phyloP scores from a whole-genome alignment of 2,888 invertebrate genomes.

The Sceliomorpha sp. region DNA sequence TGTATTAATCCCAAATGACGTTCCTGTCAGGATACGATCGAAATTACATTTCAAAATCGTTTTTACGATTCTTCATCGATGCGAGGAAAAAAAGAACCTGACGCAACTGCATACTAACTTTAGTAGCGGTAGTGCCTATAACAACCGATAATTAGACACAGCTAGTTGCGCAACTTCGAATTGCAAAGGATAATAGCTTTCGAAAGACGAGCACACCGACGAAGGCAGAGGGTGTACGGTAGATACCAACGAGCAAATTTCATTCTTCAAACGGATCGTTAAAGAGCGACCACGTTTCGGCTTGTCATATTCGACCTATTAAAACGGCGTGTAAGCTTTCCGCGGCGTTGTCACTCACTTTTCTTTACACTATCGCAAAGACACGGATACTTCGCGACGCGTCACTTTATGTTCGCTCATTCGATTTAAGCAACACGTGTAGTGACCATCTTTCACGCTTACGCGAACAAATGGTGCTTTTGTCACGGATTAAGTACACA shows the following conservation, averaged over 20 bases:
- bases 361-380: conserved; percentile 10
- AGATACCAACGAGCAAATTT: neutral
- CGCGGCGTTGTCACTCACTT: conserved; percentile 3
- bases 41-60: conserved; percentile 12
- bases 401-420: conserved; percentile 14
- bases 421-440: conserved; percentile 29
- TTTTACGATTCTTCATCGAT: conserved; percentile 28
- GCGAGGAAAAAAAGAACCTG: conserved; percentile 28
- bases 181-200: conserved; percentile 26
- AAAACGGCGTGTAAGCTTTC: conserved; percentile 4
- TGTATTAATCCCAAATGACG: too few relatives aligned
- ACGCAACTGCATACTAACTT: conserved; percentile 23
- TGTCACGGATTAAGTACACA: conserved; percentile 28
- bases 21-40: too few relatives aligned
- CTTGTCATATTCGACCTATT: conserved; percentile 5
- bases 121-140: conserved; percentile 16
- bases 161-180: conserved; percentile 29
- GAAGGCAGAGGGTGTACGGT: conserved; percentile 1
- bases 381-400: conserved; percentile 12
- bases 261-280: neutral
- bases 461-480: conserved; percentile 35
- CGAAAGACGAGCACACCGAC: conserved; percentile 7
- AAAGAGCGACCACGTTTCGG: neutral
- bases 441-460: conserved; percentile 31
- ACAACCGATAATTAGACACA: conserved; percentile 36